Evolutionary conservation across 2,888 invertebrate genomes (phyloP).

Genomic region (Pharmacophagus antenor): DNA sequence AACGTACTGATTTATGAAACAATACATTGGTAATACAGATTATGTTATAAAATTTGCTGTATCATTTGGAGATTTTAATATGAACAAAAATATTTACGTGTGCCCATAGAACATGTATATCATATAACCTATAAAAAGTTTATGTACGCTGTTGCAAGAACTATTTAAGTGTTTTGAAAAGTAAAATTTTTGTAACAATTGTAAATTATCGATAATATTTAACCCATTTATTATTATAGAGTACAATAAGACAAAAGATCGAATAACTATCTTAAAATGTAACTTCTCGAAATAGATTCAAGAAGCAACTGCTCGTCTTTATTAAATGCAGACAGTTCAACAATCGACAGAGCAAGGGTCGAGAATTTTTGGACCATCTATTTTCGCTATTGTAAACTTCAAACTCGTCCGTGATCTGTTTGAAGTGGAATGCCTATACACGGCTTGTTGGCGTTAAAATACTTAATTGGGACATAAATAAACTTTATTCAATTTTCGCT

Average conservation of each 20-base stretch:
- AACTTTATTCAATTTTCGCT: background rate
- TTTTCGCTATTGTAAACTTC: constrained; percentile 18
- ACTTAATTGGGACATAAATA: constrained; percentile 11
- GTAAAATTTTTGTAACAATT: background rate
- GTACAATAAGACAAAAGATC: background rate
- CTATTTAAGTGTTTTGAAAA: too few relatives aligned
- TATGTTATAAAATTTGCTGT: too few relatives aligned
- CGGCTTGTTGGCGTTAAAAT: constrained; percentile 19
- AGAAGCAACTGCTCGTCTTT: background rate
- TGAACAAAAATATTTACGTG: too few relatives aligned
- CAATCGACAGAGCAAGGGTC: constrained; percentile 1
- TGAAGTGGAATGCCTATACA: constrained; percentile 13
- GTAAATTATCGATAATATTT: too few relatives aligned
- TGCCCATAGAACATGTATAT: too few relatives aligned
- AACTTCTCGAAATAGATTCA: background rate
- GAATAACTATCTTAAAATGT: background rate
- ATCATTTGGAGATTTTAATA: too few relatives aligned
- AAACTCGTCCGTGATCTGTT: constrained; percentile 15
- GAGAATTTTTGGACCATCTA: constrained; percentile 19
- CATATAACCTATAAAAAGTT: too few relatives aligned
- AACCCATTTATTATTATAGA: background rate
- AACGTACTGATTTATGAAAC: too few relatives aligned
- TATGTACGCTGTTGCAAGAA: too few relatives aligned
- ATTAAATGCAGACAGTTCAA: background rate
- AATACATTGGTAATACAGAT: too few relatives aligned